Evolutionary conservation across 2,113 vertebrate genomes (phyloP), one percentile per base, ranked within the genome.

Genomic region (Micromys minutus): DNA sequence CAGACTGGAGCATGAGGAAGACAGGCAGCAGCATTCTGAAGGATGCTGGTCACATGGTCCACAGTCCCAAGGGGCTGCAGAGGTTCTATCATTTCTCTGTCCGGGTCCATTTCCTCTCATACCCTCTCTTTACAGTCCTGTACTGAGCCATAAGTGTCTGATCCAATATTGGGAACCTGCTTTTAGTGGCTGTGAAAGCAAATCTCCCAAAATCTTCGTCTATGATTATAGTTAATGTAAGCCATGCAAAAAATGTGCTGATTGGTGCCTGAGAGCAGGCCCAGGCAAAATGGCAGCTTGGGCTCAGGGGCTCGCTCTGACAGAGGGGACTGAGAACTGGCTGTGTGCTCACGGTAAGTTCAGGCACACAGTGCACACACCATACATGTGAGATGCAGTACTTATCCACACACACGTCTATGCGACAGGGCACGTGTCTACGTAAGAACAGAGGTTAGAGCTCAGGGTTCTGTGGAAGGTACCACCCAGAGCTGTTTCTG

Each of bases 321-420:
- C 1, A 2, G 0, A 31, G 61, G 10, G 13, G 1, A 24, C 10
- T 8, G 61, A 39, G 21, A 0, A 26, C 45, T 65, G 59, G 3
- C 83, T 10, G 0, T 36, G 29, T 24, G 83, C 5, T 50, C 19
- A 24, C 6, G 45, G 19, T 47, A 31, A 65, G 31, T 39, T 65
- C 42, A 21, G 80, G n/a, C 29, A 31, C 57, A 31, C 81, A 63
- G 57, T 31, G 42, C 31, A 36, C 16, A 50, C 13, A 15, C 80
- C 21, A 8, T 42, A n/a, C 61, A 10, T 36, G 29, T 29, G 36
- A 31, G 83, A 19, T 36, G 7, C 42, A 65, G 2, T 0, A 4
- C 1, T 1, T 24, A 47, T 24, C 34, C 4, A 6, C 13, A 47
- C 0, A 3, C 8, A 36, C 17, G 39, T 65, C 26, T n/a, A 36